Evolutionary conservation across 2,113 vertebrate genomes (phyloP).

Genomic region (Callipepla californica): DNA sequence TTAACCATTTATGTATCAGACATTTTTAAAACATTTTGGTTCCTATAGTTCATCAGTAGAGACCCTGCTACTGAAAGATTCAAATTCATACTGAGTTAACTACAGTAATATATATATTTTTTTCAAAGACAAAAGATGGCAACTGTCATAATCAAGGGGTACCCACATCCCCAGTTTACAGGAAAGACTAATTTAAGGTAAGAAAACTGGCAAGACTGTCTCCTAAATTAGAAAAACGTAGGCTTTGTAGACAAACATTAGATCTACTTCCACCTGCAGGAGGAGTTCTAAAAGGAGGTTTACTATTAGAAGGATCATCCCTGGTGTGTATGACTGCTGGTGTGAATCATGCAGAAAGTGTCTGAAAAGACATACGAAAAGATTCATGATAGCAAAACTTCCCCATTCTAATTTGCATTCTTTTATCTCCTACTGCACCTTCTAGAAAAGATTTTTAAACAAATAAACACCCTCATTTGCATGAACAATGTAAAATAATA

Average conservation of each 20-base stretch:
- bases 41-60: neutral
- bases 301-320: neutral
- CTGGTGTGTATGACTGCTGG: accelerated
- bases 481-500: neutral
- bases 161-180: neutral
- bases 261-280: neutral
- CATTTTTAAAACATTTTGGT: neutral
- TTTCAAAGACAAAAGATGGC: neutral
- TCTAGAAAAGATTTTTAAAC: neutral
- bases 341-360: accelerated
- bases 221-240: neutral
- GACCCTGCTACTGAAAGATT: neutral
- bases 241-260: neutral
- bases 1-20: neutral
- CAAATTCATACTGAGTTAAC: neutral
- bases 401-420: neutral
- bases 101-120: neutral
- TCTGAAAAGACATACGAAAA: neutral
- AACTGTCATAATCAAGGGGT: neutral
- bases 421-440: neutral
- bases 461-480: neutral
- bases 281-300: neutral
- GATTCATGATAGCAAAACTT: neutral
- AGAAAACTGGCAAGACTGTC: neutral
- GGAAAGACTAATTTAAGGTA: neutral